Base-by-base conservation (phyloP, 1,140 invertebrate genomes). In the Neodiprion lecontei region DNA sequence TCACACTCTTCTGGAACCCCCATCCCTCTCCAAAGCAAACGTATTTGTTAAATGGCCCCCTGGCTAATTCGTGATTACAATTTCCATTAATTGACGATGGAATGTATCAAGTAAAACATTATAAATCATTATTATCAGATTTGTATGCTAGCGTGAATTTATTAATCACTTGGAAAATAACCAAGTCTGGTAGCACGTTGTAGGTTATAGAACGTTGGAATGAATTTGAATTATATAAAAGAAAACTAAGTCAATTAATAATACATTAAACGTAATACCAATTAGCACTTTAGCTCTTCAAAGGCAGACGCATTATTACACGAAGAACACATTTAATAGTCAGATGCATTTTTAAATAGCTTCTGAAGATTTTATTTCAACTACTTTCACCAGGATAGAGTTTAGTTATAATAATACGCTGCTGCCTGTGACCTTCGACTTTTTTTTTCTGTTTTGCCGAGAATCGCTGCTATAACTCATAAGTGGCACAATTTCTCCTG, bases 161-260 rank as follows among this genome's bases (percentile, higher is more conserved):
- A 61, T 17, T 61, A 61, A 61, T 14, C 53, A 61, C n/a, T 61
- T 61, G 53, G 9, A 40, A 40, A 40, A 61, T 61, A 61, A 61
- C 5, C 53, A 17, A 61, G 53, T 61, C n/a, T 61, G 53, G n/a
- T 61, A 61, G 53, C 11, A 61, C n/a, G 11, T 61, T 61, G 11
- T 61, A 61, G 53, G n/a, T 61, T 61, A 17, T 9, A 17, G 53
- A 11, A 61, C 9, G 11, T 61, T 61, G 11, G n/a, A 17, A 14
- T 61, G 53, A 61, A 61, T 14, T 61, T 61, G 53, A 17, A 17
- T 61, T 9, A 61, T 5, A 61, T 61, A 61, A 61, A 61, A 17
- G 53, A 17, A 61, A 61, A 61, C 53, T 61, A 61, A 61, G 53
- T 61, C 53, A 61, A 61, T 61, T 61, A 61, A 61, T 40, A 61